A percentile compares a stretch with the other conserved stretches of the same genome.
phyloP scores from a whole-genome alignment of 1,140 invertebrate genomes.

The Drosophila guanche region DNA sequence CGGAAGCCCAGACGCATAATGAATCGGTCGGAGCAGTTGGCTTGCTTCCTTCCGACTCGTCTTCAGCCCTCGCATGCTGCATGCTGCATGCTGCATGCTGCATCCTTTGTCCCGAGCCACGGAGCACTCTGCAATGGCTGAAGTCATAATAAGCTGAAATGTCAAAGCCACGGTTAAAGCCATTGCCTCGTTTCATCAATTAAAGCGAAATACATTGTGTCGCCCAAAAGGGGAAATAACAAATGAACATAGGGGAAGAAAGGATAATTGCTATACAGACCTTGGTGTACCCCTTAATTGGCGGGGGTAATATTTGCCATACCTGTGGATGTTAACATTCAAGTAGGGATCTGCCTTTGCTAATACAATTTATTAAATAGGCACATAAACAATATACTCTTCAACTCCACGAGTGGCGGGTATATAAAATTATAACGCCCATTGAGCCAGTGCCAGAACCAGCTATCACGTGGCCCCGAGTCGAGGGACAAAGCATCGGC shows the following conservation, averaged over 20 bases:
- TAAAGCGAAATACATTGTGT: slow-evolving; percentile 62
- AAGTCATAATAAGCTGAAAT: slow-evolving; percentile 11
- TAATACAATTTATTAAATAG: slow-evolving; percentile 29
- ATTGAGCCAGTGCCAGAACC: slow-evolving; percentile 1
- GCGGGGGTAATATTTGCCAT: no score
- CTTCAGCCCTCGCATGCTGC: slow-evolving; percentile 36
- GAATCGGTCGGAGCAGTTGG: slow-evolving; percentile 63
- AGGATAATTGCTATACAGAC: no score
- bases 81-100: slow-evolving; percentile 32
- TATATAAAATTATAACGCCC: slow-evolving; percentile 36
- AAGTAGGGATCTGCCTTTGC: no score
- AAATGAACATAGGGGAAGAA: no score
- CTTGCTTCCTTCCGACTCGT: slow-evolving; percentile 64
- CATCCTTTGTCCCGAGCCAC: slow-evolving; percentile 10
- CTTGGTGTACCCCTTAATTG: no score
- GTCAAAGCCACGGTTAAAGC: slow-evolving; percentile 47
- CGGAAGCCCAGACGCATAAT: slow-evolving; percentile 49
- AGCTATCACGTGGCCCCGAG: slow-evolving; percentile 20
- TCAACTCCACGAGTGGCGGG: no score
- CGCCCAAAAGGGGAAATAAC: slow-evolving; percentile 26
- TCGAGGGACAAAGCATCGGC: slow-evolving; percentile 38
- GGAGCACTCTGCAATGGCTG: not conserved
- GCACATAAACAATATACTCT: no score
- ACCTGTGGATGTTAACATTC: no score
- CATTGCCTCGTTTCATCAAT: slow-evolving; percentile 29